Conservation (phyloP, 2,797 vertebrate species). For the Aselliscus stoliczkanus region DNA sequence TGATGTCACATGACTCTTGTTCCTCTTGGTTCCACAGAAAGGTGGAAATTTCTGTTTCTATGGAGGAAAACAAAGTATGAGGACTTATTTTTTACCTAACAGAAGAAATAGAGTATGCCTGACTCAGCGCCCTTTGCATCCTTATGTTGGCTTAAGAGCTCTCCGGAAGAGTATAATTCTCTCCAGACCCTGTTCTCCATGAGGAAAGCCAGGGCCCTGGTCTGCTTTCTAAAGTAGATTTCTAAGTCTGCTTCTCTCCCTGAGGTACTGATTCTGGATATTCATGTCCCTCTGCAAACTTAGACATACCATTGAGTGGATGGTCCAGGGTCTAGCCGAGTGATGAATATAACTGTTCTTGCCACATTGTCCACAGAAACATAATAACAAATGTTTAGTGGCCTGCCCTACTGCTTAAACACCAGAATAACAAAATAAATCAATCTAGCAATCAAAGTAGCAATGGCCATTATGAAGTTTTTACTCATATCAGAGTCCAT, state of each 20-base stretch:
- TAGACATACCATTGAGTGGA: neutral
- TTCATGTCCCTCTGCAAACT: neutral
- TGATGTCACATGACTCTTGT: neutral
- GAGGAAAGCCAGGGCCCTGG: neutral
- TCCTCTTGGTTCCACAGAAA: neutral
- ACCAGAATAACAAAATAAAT: neutral
- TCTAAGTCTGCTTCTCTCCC: neutral
- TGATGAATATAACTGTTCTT: neutral
- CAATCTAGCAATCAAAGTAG: neutral
- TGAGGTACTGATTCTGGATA: neutral
- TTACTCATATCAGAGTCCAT: neutral
- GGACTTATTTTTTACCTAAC: neutral
- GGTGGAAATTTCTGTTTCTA: neutral
- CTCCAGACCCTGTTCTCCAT: neutral
- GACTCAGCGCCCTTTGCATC: neutral
- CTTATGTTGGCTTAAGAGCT: neutral
- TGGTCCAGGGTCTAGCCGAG: neutral
- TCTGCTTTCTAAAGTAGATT: neutral
- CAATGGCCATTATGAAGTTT: neutral
- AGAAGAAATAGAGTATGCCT: neutral
- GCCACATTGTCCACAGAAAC: neutral
- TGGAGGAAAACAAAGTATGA: neutral
- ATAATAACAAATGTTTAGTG: neutral
- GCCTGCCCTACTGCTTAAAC: neutral
- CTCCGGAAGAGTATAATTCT: neutral